These are phyloP conservation scores for Ashinkailepas kermadecensis DNA, from an alignment of 2,888 invertebrate genomes.

Conservation along the genomic window DNA sequence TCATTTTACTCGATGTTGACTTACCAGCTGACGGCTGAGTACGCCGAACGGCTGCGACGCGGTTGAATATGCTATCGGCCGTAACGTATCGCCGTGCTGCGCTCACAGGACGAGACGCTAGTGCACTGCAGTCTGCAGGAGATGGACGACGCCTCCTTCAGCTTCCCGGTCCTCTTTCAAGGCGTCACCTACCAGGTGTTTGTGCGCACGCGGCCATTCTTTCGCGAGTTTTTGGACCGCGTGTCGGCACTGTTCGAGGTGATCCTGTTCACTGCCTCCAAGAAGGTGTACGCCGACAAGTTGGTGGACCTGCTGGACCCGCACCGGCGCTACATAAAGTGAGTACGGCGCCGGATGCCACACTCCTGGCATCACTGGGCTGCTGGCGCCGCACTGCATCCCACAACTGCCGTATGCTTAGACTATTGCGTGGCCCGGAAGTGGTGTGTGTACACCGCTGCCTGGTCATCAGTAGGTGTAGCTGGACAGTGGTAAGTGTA, in stretches of 20 bases:
- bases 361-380: too few species aligned
- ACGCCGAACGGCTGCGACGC: too few species aligned
- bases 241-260: conserved; percentile 84
- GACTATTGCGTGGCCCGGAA: too few species aligned
- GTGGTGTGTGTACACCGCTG: too few species aligned
- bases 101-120: conserved; percentile 73
- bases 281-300: conserved; percentile 89
- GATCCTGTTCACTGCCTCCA: conserved; percentile 90
- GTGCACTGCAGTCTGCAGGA: conserved; percentile 92
- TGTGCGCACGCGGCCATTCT: conserved; percentile 83
- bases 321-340: conserved; percentile 77
- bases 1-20: too few species aligned
- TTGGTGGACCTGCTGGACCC: conserved; percentile 86
- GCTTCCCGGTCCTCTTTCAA: conserved; percentile 86
- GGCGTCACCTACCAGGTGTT: conserved; percentile 74
- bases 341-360: conserved; percentile 35
- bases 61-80: too few species aligned
- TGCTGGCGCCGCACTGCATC: too few species aligned
- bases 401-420: too few species aligned
- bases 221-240: conserved; percentile 82
- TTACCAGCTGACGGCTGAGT: too few species aligned
- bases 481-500: too few species aligned
- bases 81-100: too few species aligned
- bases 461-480: too few species aligned
- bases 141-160: conserved; percentile 82